Percentiles rank a stretch among this genome's conserved stretches.
Evolutionary conservation across 2,888 invertebrate species (phyloP).

Genomic region (Tanypteryx hageni): DNA sequence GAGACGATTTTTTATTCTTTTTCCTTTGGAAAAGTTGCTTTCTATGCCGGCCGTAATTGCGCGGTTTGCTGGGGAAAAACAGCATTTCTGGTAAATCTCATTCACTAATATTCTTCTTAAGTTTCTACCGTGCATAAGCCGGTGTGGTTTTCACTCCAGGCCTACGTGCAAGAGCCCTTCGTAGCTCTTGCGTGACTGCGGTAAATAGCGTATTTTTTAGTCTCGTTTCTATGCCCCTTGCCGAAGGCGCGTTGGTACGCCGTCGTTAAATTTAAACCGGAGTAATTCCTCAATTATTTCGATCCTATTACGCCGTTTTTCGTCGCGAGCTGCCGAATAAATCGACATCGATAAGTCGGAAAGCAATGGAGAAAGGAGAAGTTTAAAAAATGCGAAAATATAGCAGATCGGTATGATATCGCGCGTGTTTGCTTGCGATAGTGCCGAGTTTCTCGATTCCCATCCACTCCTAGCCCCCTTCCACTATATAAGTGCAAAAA

Average conservation of each 20-base stretch:
- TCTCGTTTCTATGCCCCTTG: neutral
- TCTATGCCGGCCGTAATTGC: slow-evolving; percentile 8
- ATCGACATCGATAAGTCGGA: neutral
- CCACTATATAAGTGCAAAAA: slow-evolving; percentile 25
- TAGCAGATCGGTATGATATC: too few relatives aligned
- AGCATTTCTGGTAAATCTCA: slow-evolving; percentile 4
- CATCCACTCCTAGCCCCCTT: neutral
- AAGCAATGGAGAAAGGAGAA: neutral
- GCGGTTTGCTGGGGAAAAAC: slow-evolving; percentile 1
- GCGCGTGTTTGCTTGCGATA: too few relatives aligned
- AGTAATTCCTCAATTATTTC: slow-evolving; percentile 7
- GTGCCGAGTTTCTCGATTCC: too few relatives aligned
- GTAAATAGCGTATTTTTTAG: neutral
- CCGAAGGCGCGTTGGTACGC: neutral
- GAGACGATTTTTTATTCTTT: too few relatives aligned
- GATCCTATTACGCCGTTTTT: neutral
- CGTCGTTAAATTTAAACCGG: neutral
- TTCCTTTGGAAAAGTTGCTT: neutral
- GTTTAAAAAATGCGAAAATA: too few relatives aligned
- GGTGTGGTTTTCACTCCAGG: slow-evolving; percentile 8
- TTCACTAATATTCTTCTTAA: slow-evolving; percentile 25
- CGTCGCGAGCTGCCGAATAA: neutral
- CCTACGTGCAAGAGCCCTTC: slow-evolving; percentile 3
- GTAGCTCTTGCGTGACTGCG: slow-evolving; percentile 37
- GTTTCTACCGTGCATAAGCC: neutral